Conservation (phyloP, 2,888 invertebrate species). For the Lomographa bimaculata region DNA sequence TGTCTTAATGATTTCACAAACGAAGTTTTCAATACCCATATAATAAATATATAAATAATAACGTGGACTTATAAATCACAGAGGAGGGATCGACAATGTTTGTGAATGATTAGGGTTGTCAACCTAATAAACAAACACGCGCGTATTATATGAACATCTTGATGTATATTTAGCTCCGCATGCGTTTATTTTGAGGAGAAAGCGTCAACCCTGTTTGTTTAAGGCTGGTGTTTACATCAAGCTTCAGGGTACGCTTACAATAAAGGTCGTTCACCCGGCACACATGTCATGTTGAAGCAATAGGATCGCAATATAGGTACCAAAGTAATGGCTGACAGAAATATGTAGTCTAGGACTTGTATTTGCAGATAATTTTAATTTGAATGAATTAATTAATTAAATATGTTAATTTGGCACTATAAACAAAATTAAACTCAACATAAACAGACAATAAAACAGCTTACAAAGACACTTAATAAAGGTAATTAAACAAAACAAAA, state of each 20-base stretch:
- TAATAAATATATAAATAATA: no score
- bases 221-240: conserved; percentile 64
- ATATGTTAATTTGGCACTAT: no score
- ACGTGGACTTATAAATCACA: conserved; percentile 11
- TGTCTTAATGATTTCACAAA: conserved; percentile 16
- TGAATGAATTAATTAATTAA: no score
- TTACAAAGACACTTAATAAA: no score
- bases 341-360: no score
- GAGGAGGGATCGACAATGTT: conserved; percentile 16
- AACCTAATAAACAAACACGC: conserved; percentile 14
- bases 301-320: conserved; percentile 28
- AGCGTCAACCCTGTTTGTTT: conserved; percentile 54
- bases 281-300: conserved; percentile 38
- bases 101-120: conserved; percentile 25
- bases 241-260: conserved; percentile 60
- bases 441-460: no score
- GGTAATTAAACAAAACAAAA: no score
- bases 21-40: conserved; percentile 4
- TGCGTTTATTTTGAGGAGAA: conserved; percentile 32
- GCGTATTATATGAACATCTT: conserved; percentile 21
- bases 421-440: no score
- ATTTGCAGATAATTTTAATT: no score
- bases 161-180: conserved; percentile 21
- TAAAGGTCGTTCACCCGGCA: conserved; percentile 67
- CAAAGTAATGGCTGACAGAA: conserved; percentile 29